Evolutionary conservation across 1,140 invertebrate genomes (phyloP), one percentile per base, ranked within the genome.

Genomic region (Portunus trituberculatus): DNA sequence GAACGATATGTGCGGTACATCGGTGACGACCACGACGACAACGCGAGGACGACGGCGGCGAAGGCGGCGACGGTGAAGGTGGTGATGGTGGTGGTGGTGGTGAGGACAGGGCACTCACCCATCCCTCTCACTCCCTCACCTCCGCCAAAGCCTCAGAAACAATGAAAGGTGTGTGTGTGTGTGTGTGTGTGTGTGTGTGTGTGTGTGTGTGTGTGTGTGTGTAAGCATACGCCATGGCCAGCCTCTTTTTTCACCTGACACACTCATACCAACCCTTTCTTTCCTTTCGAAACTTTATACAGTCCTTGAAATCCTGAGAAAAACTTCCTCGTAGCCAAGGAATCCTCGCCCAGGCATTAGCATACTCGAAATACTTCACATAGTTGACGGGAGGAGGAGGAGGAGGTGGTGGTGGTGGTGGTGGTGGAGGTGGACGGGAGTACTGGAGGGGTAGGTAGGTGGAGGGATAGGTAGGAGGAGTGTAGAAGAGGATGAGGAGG

Each of bases 331-430:
- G 48, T 52, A 52, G 48, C n/a, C n/a, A 32, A 46, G 82, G 76
- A 86, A 93, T 84, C 82, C 76, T 83, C 67, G 82, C 76, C 82
- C 39, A 32, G 93, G 46, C 93, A 94, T 94, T 94, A 94, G 93
- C 93, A 94, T 94, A 94, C 48, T 87, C 48, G 88, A 94, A 89
- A 94, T 94, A 94, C 93, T 76, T n/a, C 86, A 90, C 93, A 94
- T 94, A 94, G 86, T 94, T 94, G 84, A 89, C 32, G 89, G 39
- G 32, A 45, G 89, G 89, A 16, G 20, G 86, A 31, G 82, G 82
- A 48, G 39, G 32, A 45, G 87, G 87, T 3, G 16, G 76, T 16
- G 59, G 59, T 29, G 32, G 39, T 2, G 39, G 39, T 39, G 39
- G 39, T 39, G 39, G 39, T 39, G 39, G 20, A 20, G 20, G 67